Base-by-base conservation (phyloP, 2,888 invertebrate species). In the Scaptomyza cyrtandrae region DNA sequence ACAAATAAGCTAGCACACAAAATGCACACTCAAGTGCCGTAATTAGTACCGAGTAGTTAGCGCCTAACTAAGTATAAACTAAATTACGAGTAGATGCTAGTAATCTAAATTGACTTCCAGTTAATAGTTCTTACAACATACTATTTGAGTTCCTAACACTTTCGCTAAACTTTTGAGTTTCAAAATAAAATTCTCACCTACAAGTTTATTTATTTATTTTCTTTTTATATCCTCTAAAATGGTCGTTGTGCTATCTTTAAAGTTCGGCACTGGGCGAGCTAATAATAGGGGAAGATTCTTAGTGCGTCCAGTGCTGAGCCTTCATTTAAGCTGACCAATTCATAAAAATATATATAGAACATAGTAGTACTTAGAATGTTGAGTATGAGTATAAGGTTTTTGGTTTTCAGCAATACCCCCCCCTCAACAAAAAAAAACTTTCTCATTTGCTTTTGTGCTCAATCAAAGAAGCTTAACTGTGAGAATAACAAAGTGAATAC, bases 401-500 rank as follows among this genome's bases (percentile, higher is more conserved):
- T 65, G n/a, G 58, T 63, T 67, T 66, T 65, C 69, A 56, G 74
- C 73, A 63, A 63, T 44, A 44, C 65, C 65, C 70, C 53, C 53
- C 50, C 62, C 46, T 62, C 59, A 57, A 59, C 35, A 71, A 79
- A 37, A 37, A n/a, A 37, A 13, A 35, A 35, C 5, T 39, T 73
- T 88, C 85, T 87, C 75, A 78, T 88, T 87, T 90, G 90, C 90
- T 91, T 89, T 90, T 90, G 90, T 90, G 91, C 91, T 91, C 91
- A 91, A 91, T 90, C 89, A 89, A 90, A 91, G 89, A 91, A 91
- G 91, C 91, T 91, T 91, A 90, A 90, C 91, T 91, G 91, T 91
- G 91, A 91, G 90, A 90, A 88, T 82, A 75, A 79, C 66, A 76
- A 81, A 85, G 76, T 57, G 74, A 75, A 77, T 75, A 82, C 72